A percentile compares a stretch with the other conserved stretches of the same genome.
These are phyloP conservation scores for Drosophila kikkawai DNA, from an alignment of 1,140 invertebrate species.

Conservation along the genomic window DNA sequence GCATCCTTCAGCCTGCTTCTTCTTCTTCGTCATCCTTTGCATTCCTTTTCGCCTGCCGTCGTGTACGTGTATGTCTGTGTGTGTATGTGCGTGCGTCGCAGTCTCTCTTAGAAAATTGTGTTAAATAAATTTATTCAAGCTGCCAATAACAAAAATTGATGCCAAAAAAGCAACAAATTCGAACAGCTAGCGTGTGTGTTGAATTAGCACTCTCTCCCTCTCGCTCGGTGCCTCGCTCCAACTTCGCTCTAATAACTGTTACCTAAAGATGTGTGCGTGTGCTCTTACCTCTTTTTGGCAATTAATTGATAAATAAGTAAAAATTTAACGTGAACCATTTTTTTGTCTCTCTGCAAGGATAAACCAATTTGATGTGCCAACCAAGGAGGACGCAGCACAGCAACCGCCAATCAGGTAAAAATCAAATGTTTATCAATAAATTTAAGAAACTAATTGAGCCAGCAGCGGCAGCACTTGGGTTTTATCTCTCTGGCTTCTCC, in stretches of 20 bases:
- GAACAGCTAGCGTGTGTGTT: slow-evolving; percentile 9
- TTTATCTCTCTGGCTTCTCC: slow-evolving; percentile 8
- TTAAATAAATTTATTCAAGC: slow-evolving; percentile 28
- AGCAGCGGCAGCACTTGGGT: neutral
- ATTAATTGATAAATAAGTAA: slow-evolving; percentile 22
- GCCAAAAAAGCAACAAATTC: slow-evolving; percentile 21
- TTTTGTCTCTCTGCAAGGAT: slow-evolving; percentile 12
- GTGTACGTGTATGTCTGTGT: slow-evolving; percentile 13
- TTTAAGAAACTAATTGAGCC: slow-evolving; percentile 23
- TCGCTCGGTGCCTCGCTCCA: slow-evolving; percentile 11
- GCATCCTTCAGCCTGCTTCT: slow-evolving; percentile 62
- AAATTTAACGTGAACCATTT: no score
- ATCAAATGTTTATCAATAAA: slow-evolving; percentile 8
- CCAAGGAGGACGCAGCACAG: slow-evolving; percentile 1
- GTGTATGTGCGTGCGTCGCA: slow-evolving; percentile 32
- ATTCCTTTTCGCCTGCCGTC: slow-evolving; percentile 29
- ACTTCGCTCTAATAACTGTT: slow-evolving; percentile 35
- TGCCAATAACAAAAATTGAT: slow-evolving; percentile 46
- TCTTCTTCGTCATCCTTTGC: slow-evolving; percentile 34
- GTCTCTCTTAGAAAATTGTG: slow-evolving; percentile 34
- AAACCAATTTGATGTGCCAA: slow-evolving; percentile 7
- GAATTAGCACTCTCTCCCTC: slow-evolving; percentile 26
- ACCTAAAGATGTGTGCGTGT: slow-evolving; percentile 20
- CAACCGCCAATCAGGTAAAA: slow-evolving; percentile 10
- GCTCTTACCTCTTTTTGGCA: neutral